A percentile compares a stretch with the other conserved stretches of the same genome.
Conservation (phyloP, 2,888 invertebrate genomes). For the Cremastinae sp. region DNA sequence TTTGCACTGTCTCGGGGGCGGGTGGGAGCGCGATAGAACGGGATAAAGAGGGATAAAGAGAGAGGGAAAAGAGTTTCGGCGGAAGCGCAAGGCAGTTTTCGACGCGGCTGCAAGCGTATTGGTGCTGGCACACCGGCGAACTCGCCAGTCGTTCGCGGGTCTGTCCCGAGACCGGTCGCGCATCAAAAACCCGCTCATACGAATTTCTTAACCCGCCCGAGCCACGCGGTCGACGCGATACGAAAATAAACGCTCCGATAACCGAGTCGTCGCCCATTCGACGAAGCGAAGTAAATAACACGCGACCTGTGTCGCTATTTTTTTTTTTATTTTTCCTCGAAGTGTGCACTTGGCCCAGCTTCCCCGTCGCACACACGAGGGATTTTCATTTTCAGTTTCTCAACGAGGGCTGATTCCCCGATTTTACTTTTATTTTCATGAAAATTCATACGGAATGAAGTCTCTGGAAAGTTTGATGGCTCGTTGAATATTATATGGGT, state of each 20-base stretch:
- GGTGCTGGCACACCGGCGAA: conserved; percentile 53
- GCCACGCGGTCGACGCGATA: not conserved
- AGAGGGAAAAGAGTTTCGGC: conserved; percentile 49
- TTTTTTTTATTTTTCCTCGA: no score
- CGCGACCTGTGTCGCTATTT: not conserved
- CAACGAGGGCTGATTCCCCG: not conserved
- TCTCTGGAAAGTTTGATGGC: conserved; percentile 19
- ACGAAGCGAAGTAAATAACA: not conserved
- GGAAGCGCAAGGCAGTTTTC: conserved; percentile 61
- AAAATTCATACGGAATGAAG: not conserved
- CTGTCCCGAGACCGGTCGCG: conserved; percentile 70
- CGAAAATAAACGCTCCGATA: not conserved
- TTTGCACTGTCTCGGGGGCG: conserved; percentile 12
- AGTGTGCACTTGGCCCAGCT: not conserved
- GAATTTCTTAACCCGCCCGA: not conserved
- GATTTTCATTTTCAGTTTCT: not conserved
- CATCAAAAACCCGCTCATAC: conserved; percentile 25
- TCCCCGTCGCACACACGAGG: not conserved
- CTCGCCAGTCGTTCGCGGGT: conserved; percentile 74
- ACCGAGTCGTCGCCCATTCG: not conserved
- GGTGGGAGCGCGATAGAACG: conserved; percentile 12
- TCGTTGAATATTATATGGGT: conserved; percentile 18
- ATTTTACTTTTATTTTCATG: not conserved
- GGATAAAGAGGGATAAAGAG: conserved; percentile 8
- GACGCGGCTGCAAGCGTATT: conserved; percentile 51